Evolutionary conservation across 2,797 vertebrate genomes (phyloP).

Genomic region (Petrocephalus schoutedeni): DNA sequence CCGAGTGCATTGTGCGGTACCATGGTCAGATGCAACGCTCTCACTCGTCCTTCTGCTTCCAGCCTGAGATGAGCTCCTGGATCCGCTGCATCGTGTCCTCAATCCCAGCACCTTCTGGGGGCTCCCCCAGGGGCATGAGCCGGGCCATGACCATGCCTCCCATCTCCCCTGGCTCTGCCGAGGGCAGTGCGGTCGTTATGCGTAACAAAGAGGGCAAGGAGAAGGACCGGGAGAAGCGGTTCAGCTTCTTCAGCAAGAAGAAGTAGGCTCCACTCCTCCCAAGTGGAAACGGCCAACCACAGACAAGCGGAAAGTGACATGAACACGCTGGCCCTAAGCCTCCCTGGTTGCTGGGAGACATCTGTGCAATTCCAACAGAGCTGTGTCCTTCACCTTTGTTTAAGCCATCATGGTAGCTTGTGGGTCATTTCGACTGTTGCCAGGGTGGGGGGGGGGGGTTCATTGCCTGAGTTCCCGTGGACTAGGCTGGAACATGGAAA

Average conservation of each 20-base stretch:
- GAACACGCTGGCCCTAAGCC: conserved; percentile 15
- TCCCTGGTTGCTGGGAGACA: not conserved
- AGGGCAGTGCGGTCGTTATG: conserved; percentile 67
- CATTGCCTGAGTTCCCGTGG: conserved; percentile 13
- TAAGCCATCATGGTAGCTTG: conserved; percentile 19
- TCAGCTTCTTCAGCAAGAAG: conserved; percentile 96
- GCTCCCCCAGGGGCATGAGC: conserved; percentile 66
- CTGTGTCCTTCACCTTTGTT: conserved; percentile 7
- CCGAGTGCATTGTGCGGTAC: not conserved
- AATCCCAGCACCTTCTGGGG: conserved; percentile 49
- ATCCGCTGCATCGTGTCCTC: conserved; percentile 72
- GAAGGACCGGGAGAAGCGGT: conserved; percentile 84
- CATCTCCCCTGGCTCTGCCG: conserved; percentile 65
- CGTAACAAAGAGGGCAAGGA: conserved; percentile 84
- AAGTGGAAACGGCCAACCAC: not conserved
- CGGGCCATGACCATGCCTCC: conserved; percentile 91
- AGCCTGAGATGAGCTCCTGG: conserved; percentile 89
- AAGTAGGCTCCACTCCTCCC: conserved; percentile 58
- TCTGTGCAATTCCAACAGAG: not conserved
- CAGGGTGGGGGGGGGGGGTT: conserved; percentile 22
- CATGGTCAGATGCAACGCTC: not conserved
- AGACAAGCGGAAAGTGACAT: not conserved
- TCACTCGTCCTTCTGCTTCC: not conserved
- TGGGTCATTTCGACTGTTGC: conserved; percentile 30
- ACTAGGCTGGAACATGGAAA: not conserved